These are phyloP conservation scores for Heliothis virescens DNA, from an alignment of 1,140 invertebrate species.

Conservation along the genomic window DNA sequence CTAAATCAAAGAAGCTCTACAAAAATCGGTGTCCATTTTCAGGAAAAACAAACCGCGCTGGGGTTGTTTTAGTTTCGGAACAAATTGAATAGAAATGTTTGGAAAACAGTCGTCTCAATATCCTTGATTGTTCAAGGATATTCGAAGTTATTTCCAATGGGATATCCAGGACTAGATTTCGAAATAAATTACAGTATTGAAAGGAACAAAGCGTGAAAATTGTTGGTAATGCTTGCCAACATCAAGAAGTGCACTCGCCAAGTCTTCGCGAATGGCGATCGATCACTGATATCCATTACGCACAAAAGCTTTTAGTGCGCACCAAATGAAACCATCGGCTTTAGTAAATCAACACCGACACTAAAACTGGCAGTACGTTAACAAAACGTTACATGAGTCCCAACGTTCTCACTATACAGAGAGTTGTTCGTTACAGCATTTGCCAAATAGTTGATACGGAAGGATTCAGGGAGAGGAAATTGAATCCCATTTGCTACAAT, in stretches of 20 bases:
- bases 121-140: not conserved
- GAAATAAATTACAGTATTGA: constrained; percentile 12
- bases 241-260: constrained; percentile 39
- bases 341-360: constrained; percentile 59
- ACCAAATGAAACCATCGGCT: constrained; percentile 42
- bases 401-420: constrained; percentile 2
- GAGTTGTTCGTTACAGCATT: constrained; percentile 33
- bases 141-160: constrained; percentile 1
- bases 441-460: constrained; percentile 50
- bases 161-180: constrained; percentile 8
- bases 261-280: constrained; percentile 10
- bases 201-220: constrained; percentile 4
- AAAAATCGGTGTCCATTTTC: constrained; percentile 22
- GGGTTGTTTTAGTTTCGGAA: not conserved
- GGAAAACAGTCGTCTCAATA: not conserved
- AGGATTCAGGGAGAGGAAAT: constrained; percentile 59
- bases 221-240: constrained; percentile 12
- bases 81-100: constrained; percentile 18
- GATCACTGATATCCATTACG: constrained; percentile 49
- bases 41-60: constrained; percentile 18
- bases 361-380: constrained; percentile 39
- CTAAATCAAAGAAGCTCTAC: constrained; percentile 35
- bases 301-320: constrained; percentile 60
- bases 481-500: constrained; percentile 55
- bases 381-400: constrained; percentile 20